Conservation (phyloP, 2,113 vertebrate genomes). For the Perca schrenkii region DNA sequence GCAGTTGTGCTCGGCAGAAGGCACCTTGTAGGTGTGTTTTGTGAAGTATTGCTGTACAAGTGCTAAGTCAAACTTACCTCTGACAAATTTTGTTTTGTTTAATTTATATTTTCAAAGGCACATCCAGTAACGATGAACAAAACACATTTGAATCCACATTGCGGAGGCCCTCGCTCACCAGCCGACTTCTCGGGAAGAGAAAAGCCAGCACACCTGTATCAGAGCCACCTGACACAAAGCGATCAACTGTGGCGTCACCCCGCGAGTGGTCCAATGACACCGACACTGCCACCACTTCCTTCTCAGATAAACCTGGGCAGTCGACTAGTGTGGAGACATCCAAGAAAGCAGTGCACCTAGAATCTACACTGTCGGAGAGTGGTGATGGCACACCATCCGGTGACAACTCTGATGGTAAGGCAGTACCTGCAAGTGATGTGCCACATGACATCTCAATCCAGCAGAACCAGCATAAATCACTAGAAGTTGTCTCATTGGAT, state of each 20-base stretch:
- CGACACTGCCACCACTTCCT: conserved; percentile 44
- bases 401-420: conserved; percentile 24
- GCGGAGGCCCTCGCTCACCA: conserved; percentile 52
- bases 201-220: conserved; percentile 61
- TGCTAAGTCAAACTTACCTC: not conserved
- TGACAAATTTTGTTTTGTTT: conserved; percentile 13
- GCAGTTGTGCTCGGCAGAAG: not conserved
- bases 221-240: conserved; percentile 62
- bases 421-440: not conserved
- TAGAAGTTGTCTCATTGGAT: not conserved
- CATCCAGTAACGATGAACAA: conserved; percentile 39
- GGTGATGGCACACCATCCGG: not conserved
- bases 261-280: not conserved
- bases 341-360: not conserved
- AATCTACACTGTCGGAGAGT: conserved; percentile 8
- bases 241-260: conserved; percentile 14
- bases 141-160: not conserved
- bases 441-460: conserved; percentile 12
- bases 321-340: not conserved
- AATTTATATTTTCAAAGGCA: conserved; percentile 47
- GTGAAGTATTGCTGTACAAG: not conserved
- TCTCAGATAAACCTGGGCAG: conserved; percentile 6
- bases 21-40: not conserved
- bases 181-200: conserved; percentile 73
- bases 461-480: conserved; percentile 12